phyloP scores from a whole-genome alignment of 2,888 invertebrate species.

The Pedicia rivosa region DNA sequence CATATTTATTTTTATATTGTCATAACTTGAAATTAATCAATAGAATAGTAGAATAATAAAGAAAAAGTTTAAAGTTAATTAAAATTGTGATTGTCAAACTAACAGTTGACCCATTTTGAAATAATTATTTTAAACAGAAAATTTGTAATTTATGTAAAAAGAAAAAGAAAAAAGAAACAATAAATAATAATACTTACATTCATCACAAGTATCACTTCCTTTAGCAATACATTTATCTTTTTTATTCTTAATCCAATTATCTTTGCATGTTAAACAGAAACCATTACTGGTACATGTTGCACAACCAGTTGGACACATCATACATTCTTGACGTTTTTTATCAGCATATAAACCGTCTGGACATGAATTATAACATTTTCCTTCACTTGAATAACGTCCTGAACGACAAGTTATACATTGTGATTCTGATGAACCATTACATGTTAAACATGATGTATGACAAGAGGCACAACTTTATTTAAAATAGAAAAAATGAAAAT shows the following conservation, averaged over 20 bases:
- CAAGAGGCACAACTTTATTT: slow-evolving; percentile 52
- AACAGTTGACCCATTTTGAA: too few relatives aligned
- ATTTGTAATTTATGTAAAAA: too few relatives aligned
- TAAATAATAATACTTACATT: slow-evolving; percentile 45
- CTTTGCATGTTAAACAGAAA: slow-evolving; percentile 55
- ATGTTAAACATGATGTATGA: slow-evolving; percentile 64
- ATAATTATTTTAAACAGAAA: too few relatives aligned
- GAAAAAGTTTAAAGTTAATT: too few relatives aligned
- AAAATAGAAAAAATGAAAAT: neutral
- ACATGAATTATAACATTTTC: slow-evolving; percentile 54
- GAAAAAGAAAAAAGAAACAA: too few relatives aligned
- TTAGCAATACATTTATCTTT: slow-evolving; percentile 57
- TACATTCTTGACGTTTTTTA: slow-evolving; percentile 62
- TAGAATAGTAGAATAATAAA: too few relatives aligned
- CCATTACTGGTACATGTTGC: slow-evolving; percentile 52
- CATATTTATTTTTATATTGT: too few relatives aligned
- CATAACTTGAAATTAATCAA: too few relatives aligned
- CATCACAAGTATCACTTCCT: slow-evolving; percentile 51
- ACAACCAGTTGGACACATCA: slow-evolving; percentile 62
- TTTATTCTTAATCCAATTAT: slow-evolving; percentile 59
- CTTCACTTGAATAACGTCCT: slow-evolving; percentile 47
- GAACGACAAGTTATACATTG: slow-evolving; percentile 71
- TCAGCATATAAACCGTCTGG: slow-evolving; percentile 61
- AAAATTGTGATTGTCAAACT: too few relatives aligned
- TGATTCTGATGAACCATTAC: slow-evolving; percentile 56